Conservation (phyloP, 2,888 invertebrate genomes). For the Melanargia galathea region DNA sequence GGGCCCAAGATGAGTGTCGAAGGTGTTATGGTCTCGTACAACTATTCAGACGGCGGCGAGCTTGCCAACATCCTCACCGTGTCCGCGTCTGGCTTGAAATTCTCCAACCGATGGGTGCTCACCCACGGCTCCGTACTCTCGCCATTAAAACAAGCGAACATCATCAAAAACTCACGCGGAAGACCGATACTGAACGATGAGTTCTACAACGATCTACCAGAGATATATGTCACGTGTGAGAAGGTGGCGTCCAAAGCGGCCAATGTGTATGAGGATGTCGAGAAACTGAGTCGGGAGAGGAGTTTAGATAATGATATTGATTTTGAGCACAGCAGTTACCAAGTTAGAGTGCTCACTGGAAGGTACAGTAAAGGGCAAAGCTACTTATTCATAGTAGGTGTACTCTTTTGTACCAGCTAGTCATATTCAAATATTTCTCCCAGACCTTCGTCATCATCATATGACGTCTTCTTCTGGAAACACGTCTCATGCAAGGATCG, state of each 20-base stretch:
- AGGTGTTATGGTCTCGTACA: conserved; percentile 78
- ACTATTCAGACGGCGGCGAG: conserved; percentile 67
- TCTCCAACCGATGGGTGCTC: conserved; percentile 78
- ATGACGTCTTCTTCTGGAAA: too few relatives aligned
- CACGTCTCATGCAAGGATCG: too few relatives aligned
- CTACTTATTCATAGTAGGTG: too few relatives aligned
- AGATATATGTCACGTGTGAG: conserved; percentile 74
- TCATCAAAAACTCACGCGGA: conserved; percentile 64
- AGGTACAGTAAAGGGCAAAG: conserved; percentile 50
- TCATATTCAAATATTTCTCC: too few relatives aligned
- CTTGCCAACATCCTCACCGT: conserved; percentile 74
- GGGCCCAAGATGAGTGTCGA: conserved; percentile 66
- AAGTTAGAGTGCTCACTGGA: conserved; percentile 70
- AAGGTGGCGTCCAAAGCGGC: conserved; percentile 52
- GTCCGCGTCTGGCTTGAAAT: conserved; percentile 78
- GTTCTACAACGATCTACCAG: conserved; percentile 71
- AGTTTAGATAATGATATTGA: conserved; percentile 53
- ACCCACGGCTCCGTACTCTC: conserved; percentile 79
- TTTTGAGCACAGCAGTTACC: conserved; percentile 69
- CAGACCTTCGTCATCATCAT: too few relatives aligned
- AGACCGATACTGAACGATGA: conserved; percentile 70
- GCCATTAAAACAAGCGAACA: conserved; percentile 67
- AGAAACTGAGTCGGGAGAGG: conserved; percentile 63
- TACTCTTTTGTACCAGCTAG: background rate
- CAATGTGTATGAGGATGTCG: conserved; percentile 60